phyloP scores from a whole-genome alignment of 2,797 vertebrate genomes.

The Etheostoma nigrum region DNA sequence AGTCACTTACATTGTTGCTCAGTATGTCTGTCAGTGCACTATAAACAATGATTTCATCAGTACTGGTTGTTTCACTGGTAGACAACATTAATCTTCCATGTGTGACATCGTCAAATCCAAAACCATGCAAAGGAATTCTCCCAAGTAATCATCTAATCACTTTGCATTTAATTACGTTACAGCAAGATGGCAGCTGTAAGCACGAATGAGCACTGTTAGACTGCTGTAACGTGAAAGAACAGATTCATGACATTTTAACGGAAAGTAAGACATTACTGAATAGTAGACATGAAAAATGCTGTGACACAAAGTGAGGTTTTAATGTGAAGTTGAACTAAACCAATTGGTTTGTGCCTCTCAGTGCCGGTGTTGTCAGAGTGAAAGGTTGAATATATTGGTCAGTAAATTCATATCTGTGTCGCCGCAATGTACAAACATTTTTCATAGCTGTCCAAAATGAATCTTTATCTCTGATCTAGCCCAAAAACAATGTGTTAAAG shows the following conservation, averaged over 20 bases:
- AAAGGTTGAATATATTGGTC: conserved; percentile 37
- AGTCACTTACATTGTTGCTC: conserved; percentile 10
- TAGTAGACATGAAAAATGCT: conserved; percentile 16
- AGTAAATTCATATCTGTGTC: conserved; percentile 11
- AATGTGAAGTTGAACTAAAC: conserved; percentile 25
- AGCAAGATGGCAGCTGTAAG: conserved; percentile 53
- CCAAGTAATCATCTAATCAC: conserved; percentile 68
- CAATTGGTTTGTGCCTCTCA: conserved; percentile 41
- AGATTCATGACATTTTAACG: conserved; percentile 44
- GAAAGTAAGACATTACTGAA: conserved; percentile 36
- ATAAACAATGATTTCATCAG: conserved; percentile 45
- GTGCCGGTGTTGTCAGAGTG: conserved; percentile 5
- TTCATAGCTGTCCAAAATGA: background rate
- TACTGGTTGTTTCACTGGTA: conserved; percentile 17
- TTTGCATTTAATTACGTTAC: conserved; percentile 70
- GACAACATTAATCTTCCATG: conserved; percentile 62
- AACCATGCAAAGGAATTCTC: conserved; percentile 55
- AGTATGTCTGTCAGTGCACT: conserved; percentile 15
- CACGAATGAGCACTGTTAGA: conserved; percentile 36
- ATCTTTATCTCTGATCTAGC: background rate
- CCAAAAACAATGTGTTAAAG: background rate
- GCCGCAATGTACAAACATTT: background rate
- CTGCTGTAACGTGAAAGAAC: conserved; percentile 32
- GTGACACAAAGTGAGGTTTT: conserved; percentile 23
- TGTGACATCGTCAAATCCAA: conserved; percentile 50